These are phyloP conservation scores for Platysteira castanea DNA, from an alignment of 2,113 vertebrate species.

Conservation along the genomic window DNA sequence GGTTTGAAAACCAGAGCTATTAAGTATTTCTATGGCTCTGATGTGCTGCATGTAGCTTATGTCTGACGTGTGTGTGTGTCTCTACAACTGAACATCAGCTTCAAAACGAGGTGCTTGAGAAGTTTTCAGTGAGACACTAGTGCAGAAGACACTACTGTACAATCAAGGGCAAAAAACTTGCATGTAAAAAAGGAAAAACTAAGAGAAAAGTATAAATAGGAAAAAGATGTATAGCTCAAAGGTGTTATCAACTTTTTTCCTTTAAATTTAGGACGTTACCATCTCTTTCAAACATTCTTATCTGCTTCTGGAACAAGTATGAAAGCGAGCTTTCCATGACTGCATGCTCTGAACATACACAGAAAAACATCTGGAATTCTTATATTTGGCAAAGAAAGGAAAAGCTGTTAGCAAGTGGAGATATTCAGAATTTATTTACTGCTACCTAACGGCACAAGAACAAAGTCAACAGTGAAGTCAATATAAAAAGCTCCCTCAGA, in stretches of 20 bases:
- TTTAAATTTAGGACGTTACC: background rate
- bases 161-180: background rate
- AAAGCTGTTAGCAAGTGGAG: background rate
- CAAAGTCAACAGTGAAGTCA: background rate
- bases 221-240: background rate
- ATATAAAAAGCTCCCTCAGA: background rate
- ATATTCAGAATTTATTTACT: background rate
- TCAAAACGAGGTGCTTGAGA: background rate
- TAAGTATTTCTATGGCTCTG: background rate
- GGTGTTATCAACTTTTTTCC: background rate
- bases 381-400: background rate
- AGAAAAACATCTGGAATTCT: background rate
- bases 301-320: background rate
- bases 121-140: background rate
- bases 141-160: background rate
- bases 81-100: background rate
- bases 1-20: background rate
- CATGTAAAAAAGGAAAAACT: background rate
- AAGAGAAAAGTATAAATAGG: background rate
- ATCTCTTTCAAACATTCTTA: background rate
- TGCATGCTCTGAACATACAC: background rate
- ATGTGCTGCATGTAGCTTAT: background rate
- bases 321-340: background rate
- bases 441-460: background rate
- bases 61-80: rapidly evolving